These are phyloP conservation scores for Artibeus jamaicensis DNA, from an alignment of 2,797 vertebrate genomes.

Conservation along the genomic window DNA sequence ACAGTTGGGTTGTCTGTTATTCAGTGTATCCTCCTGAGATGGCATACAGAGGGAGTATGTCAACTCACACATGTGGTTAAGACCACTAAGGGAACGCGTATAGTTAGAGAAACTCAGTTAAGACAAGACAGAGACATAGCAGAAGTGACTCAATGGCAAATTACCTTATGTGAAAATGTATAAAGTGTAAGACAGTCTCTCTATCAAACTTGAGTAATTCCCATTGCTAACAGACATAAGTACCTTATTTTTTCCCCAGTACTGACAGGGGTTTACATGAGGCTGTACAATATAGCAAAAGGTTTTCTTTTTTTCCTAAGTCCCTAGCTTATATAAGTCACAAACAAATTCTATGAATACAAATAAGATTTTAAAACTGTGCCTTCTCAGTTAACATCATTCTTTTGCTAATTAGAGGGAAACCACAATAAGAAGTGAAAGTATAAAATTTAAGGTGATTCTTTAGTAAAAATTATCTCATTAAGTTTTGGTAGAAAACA, in stretches of 20 bases:
- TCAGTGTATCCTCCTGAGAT: background rate
- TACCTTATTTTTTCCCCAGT: background rate
- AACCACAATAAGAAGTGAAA: background rate
- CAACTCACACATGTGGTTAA: background rate
- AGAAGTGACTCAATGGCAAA: background rate
- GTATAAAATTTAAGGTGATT: background rate
- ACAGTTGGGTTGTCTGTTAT: background rate
- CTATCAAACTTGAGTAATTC: background rate
- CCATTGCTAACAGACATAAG: background rate
- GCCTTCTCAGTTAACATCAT: background rate
- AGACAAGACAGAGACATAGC: background rate
- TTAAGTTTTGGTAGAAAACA: background rate
- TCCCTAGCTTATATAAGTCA: background rate
- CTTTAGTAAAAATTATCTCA: conserved; percentile 15
- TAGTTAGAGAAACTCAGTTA: background rate
- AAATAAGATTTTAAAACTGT: background rate
- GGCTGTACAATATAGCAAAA: background rate
- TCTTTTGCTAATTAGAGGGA: background rate
- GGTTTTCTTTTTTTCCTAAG: background rate
- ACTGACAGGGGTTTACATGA: background rate
- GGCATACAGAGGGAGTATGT: background rate
- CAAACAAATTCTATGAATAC: background rate
- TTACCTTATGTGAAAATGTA: background rate
- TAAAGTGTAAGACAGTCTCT: background rate
- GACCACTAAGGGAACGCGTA: background rate